Base-by-base conservation (phyloP, 2,797 vertebrate genomes). In the Sebastiscus tertius region DNA sequence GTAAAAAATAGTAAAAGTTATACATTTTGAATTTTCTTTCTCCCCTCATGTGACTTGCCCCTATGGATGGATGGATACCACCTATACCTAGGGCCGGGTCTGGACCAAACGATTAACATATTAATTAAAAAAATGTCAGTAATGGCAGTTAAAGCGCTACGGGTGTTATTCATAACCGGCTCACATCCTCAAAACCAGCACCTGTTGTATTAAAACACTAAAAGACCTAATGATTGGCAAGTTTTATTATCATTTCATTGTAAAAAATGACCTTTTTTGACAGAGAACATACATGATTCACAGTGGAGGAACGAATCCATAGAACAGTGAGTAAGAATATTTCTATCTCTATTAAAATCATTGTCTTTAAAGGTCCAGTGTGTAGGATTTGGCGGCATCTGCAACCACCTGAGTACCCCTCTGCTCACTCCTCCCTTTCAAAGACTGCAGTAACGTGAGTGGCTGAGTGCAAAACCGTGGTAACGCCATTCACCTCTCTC, bases 201-300 rank as follows among this genome's bases (percentile, higher is more conserved):
- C n/a, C 33, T 64, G 31, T 24, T 55, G 11, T 54, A 52, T 62
- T 26, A 77, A 5, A 68, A 49, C 33, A 39, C 26, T 20, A 9
- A 33, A 72, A 67, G 1, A 39, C 3, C 2, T 22, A 5, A 69
- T 24, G 34, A 85, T 77, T 42, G 9, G 8, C 33, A 74, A 66
- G 26, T 65, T 42, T 79, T 79, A 75, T 82, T 79, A 34, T 18
- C n/a, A 16, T 88, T 94, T 93, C 83, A 90, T 83, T 88, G 68
- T 79, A n/a, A 72, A 82, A 58, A 87, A 71, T 39, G 0, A 65
- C 42, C 8, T n/a, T 69, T 26, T 62, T 31, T 80, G 14, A 64
- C 69, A 58, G 73, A 88, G 73, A 87, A 77, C 71, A 64, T 16
- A 60, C 20, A 86, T 27, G 42, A 75, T 87, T 93, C 84, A 91